A percentile compares a stretch with the other conserved stretches of the same genome.
phyloP scores from a whole-genome alignment of 2,113 vertebrate species.

The Sphaerodactylus townsendi region DNA sequence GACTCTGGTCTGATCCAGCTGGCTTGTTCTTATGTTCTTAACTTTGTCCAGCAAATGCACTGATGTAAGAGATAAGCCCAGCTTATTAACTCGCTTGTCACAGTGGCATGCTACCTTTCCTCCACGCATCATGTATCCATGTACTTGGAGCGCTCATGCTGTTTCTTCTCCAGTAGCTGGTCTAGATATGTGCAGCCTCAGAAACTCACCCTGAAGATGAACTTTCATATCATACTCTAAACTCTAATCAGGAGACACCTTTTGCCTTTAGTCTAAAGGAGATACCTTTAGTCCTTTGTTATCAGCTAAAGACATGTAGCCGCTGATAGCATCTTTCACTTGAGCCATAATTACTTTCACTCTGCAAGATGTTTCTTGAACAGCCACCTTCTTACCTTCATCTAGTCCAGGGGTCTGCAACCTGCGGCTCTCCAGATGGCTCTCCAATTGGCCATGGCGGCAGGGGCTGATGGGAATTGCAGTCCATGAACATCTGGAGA shows the following conservation, averaged over 20 bases:
- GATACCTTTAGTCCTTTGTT: not conserved
- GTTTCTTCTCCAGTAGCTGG: not conserved
- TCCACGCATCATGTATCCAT: not conserved
- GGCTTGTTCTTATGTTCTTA: too few species aligned
- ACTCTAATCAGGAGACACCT: not conserved
- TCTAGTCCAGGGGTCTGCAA: too few species aligned
- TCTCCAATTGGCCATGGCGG: too few species aligned
- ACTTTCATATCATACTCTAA: not conserved
- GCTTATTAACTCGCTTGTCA: too few species aligned
- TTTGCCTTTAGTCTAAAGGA: too few species aligned
- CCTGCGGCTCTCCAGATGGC: too few species aligned
- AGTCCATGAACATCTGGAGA: too few species aligned
- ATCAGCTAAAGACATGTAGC: not conserved
- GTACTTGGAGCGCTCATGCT: too few species aligned
- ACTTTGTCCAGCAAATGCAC: too few species aligned
- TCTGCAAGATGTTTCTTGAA: not conserved
- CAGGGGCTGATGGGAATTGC: too few species aligned
- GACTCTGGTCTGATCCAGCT: too few species aligned
- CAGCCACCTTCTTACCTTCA: not conserved
- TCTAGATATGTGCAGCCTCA: not conserved
- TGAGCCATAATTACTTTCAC: not conserved
- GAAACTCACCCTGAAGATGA: not conserved
- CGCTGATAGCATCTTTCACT: not conserved
- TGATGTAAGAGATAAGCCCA: not conserved
- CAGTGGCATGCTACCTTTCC: not conserved